Conservation (phyloP, 1,140 invertebrate genomes). For the Cotesia chilonis region DNA sequence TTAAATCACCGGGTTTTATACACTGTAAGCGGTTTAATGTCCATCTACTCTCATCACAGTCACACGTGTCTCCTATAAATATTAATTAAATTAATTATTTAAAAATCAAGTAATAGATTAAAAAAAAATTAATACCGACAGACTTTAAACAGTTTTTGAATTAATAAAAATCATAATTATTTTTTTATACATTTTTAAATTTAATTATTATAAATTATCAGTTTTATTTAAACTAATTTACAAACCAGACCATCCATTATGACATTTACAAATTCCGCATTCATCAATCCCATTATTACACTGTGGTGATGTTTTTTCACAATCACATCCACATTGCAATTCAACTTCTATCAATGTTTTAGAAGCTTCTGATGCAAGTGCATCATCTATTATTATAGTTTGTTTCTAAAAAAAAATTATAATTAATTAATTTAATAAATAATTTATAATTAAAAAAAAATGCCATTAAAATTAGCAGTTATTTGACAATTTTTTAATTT, state of each 20-base stretch:
- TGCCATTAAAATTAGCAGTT: neutral
- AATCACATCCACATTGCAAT: slow-evolving; percentile 49
- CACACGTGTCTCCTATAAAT: slow-evolving; percentile 46
- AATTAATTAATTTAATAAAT: neutral
- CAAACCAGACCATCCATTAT: slow-evolving; percentile 49
- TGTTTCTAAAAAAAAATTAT: slow-evolving; percentile 39
- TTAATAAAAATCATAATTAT: no score
- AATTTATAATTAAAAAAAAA: neutral
- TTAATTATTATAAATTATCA: neutral
- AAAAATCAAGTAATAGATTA: no score
- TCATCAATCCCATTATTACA: slow-evolving; percentile 47
- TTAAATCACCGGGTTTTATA: slow-evolving; percentile 22
- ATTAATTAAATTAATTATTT: neutral
- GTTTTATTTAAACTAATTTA: slow-evolving; percentile 7
- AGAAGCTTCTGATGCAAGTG: slow-evolving; percentile 47
- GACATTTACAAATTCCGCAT: slow-evolving; percentile 51
- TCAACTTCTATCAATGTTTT: slow-evolving; percentile 46
- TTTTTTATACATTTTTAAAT: no score
- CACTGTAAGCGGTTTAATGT: slow-evolving; percentile 44
- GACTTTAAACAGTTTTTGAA: no score
- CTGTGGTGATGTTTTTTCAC: slow-evolving; percentile 36
- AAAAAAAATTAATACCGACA: no score
- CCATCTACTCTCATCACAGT: slow-evolving; percentile 44
- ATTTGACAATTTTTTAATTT: no score
- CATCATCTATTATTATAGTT: slow-evolving; percentile 45